Conservation (phyloP, 1,140 invertebrate species). For the Pogonognathellus flavescens region DNA sequence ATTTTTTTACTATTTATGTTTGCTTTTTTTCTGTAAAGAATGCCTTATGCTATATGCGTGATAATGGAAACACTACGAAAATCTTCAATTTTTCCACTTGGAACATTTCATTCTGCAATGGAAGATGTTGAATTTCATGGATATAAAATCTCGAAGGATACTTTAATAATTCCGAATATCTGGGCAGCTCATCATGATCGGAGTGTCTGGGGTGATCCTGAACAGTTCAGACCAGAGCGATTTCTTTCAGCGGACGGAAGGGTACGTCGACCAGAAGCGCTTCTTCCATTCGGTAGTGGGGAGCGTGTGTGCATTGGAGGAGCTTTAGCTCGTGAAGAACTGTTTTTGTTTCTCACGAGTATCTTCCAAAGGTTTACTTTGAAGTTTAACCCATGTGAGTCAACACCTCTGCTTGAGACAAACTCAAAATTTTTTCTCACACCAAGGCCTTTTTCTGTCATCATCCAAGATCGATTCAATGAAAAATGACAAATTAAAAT, state of each 20-base stretch:
- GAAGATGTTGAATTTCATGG: constrained; percentile 67
- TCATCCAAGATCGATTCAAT: constrained; percentile 46
- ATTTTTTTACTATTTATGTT: no score
- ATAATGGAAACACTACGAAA: constrained; percentile 56
- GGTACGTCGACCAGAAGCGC: constrained; percentile 9
- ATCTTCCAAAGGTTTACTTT: constrained; percentile 52
- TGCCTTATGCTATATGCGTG: constrained; percentile 56
- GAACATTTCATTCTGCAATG: constrained; percentile 21
- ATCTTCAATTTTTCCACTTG: constrained; percentile 48
- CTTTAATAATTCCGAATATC: constrained; percentile 70
- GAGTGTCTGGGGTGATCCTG: constrained; percentile 70
- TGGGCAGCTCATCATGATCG: constrained; percentile 70
- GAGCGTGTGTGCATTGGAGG: constrained; percentile 45
- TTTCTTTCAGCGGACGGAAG: constrained; percentile 68
- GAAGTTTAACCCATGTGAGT: constrained; percentile 21
- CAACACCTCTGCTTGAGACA: neutral
- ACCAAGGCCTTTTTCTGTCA: constrained; percentile 42
- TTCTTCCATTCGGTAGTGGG: constrained; percentile 40
- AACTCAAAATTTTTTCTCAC: constrained; percentile 16
- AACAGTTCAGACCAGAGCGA: constrained; percentile 71
- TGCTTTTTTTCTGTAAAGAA: neutral
- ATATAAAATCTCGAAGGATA: constrained; percentile 69
- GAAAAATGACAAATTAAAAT: constrained; percentile 6
- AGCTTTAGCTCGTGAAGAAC: constrained; percentile 15
- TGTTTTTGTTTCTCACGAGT: constrained; percentile 53